Percentiles rank a stretch among this genome's conserved stretches.
phyloP scores from a whole-genome alignment of 1,140 invertebrate genomes.

The Drosophila azteca region DNA sequence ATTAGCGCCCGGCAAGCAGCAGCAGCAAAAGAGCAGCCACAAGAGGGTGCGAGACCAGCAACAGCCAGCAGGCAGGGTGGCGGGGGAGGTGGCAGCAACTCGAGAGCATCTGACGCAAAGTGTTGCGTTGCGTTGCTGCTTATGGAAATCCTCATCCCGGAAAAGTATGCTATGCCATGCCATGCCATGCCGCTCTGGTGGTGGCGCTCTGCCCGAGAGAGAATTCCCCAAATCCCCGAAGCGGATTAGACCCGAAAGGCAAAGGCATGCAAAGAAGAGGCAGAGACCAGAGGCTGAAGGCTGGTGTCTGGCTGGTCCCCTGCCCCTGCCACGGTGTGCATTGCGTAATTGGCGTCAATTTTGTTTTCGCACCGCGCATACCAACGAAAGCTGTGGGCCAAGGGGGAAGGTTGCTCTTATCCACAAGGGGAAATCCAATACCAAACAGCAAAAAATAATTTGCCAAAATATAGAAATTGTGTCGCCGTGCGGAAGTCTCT shows the following conservation, averaged over 20 bases:
- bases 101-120: conserved; percentile 66
- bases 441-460: conserved; percentile 74
- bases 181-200: conserved; percentile 11
- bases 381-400: conserved; percentile 49
- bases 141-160: conserved; percentile 43
- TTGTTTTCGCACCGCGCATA: conserved; percentile 83
- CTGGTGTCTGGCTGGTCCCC: conserved; percentile 47
- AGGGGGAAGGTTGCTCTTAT: no score
- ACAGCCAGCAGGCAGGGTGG: conserved; percentile 5
- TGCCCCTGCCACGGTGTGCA: conserved; percentile 61
- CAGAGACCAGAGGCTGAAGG: neutral
- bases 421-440: conserved; percentile 65
- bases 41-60: conserved; percentile 57
- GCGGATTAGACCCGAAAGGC: conserved; percentile 70
- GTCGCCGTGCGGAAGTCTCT: conserved; percentile 52
- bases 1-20: conserved; percentile 64
- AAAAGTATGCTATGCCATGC: conserved; percentile 70
- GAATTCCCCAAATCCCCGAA: conserved; percentile 83
- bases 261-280: conserved; percentile 25
- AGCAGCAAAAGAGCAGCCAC: conserved; percentile 13
- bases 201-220: neutral
- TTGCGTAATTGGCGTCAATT: conserved; percentile 84
- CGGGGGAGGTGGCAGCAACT: conserved; percentile 33
- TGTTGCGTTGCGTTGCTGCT: conserved; percentile 14
- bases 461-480: conserved; percentile 82